Conservation (phyloP, 2,888 invertebrate species). For the Tinea pellionella region DNA sequence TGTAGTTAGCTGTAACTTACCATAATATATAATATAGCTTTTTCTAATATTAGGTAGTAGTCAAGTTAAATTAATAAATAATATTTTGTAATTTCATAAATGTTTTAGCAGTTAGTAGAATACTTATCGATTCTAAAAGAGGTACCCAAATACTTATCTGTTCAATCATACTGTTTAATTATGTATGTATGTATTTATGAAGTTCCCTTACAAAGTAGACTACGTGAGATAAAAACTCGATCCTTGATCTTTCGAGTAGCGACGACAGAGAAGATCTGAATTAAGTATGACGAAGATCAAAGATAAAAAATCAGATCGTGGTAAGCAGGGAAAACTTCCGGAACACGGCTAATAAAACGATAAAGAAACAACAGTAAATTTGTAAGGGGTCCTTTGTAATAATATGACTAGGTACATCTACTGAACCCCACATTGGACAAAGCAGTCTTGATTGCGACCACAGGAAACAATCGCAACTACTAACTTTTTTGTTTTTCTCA, state of each 20-base stretch:
- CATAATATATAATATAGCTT: no score
- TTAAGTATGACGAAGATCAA: background rate
- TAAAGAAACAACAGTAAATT: conserved; percentile 46
- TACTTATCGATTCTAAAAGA: no score
- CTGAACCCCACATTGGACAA: conserved; percentile 3
- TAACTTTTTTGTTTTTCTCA: conserved; percentile 15
- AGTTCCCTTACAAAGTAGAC: background rate
- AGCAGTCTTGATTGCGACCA: conserved; percentile 14
- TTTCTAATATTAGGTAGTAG: no score
- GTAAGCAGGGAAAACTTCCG: background rate
- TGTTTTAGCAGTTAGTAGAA: no score
- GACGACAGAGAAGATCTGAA: background rate
- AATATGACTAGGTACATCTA: conserved; percentile 35
- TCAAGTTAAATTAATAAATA: no score
- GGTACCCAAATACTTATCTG: no score
- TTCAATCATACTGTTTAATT: background rate
- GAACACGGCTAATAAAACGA: conserved; percentile 45
- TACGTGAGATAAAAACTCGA: background rate
- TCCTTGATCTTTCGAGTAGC: background rate
- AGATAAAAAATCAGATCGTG: background rate
- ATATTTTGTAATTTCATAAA: no score
- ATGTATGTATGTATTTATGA: background rate
- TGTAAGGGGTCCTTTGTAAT: conserved; percentile 45
- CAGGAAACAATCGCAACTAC: conserved; percentile 11
- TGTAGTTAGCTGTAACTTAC: no score